These are phyloP conservation scores for Bellardia pandia DNA, from an alignment of 2,888 invertebrate species.

Conservation along the genomic window DNA sequence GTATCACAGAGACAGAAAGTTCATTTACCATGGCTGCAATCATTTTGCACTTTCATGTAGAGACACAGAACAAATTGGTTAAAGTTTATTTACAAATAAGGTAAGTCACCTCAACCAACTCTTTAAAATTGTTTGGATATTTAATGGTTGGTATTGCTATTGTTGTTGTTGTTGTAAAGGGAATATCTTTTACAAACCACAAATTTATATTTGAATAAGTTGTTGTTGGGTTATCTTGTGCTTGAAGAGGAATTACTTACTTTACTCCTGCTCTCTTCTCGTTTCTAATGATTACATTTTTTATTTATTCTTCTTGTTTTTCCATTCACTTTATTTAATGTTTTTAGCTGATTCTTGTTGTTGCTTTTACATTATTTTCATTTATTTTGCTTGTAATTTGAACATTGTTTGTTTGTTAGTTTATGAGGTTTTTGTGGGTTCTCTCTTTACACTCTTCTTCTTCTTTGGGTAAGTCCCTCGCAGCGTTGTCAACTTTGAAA, in stretches of 20 bases:
- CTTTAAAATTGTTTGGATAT: conserved; percentile 24
- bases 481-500: too few species aligned
- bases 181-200: conserved; percentile 60
- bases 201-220: conserved; percentile 52
- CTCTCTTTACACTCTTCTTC: neutral
- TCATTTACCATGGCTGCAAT: conserved; percentile 40
- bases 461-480: neutral
- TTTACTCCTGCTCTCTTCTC: neutral
- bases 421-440: conserved; percentile 60
- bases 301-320: neutral
- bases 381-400: conserved; percentile 35
- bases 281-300: neutral
- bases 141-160: conserved; percentile 13
- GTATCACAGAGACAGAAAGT: conserved; percentile 3
- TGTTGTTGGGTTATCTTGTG: neutral
- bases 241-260: neutral
- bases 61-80: conserved; percentile 54
- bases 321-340: conserved; percentile 6
- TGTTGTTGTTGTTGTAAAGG: neutral
- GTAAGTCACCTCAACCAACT: conserved; percentile 46
- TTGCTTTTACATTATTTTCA: neutral
- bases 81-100: conserved; percentile 51
- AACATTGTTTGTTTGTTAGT: conserved; percentile 39
- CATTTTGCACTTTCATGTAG: conserved; percentile 9
- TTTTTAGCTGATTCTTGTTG: neutral